These are phyloP conservation scores for Eristalinus aeneus DNA, from an alignment of 2,888 invertebrate species.

Conservation along the genomic window DNA sequence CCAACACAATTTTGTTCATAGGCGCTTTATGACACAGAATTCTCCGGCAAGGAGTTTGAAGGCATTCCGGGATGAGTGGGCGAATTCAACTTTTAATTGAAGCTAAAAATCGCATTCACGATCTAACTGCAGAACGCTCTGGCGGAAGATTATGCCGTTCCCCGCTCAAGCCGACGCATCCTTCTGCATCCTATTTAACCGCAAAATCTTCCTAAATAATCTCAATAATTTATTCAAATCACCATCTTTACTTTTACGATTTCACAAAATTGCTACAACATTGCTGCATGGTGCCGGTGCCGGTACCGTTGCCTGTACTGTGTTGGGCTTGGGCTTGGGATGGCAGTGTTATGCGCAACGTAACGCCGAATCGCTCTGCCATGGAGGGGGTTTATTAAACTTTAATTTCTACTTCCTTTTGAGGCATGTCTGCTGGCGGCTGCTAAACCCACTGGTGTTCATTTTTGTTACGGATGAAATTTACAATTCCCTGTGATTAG, in stretches of 20 bases:
- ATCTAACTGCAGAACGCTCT: background rate
- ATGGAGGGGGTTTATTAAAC: slow-evolving; percentile 39
- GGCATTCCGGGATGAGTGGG: background rate
- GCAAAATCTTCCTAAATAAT: slow-evolving; percentile 59
- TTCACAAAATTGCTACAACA: slow-evolving; percentile 51
- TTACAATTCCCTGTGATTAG: slow-evolving; percentile 57
- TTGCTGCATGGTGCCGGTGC: slow-evolving; percentile 23
- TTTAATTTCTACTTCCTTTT: slow-evolving; percentile 56
- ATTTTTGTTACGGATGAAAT: slow-evolving; percentile 19
- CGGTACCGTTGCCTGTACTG: too few relatives aligned
- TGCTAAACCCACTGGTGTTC: slow-evolving; percentile 7
- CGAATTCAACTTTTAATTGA: background rate
- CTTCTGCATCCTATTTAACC: slow-evolving; percentile 47
- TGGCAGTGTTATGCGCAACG: background rate
- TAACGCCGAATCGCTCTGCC: background rate
- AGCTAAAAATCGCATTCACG: background rate
- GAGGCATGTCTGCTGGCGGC: slow-evolving; percentile 1
- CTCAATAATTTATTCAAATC: slow-evolving; percentile 69
- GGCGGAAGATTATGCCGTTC: background rate
- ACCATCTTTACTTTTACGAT: slow-evolving; percentile 66
- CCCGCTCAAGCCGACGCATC: slow-evolving; percentile 1
- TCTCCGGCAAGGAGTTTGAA: background rate
- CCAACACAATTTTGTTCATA: slow-evolving; percentile 22
- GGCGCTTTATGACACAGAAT: background rate
- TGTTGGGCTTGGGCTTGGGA: background rate